A percentile compares a stretch with the other conserved stretches of the same genome.
These are phyloP conservation scores for Bombyx huttoni DNA, from an alignment of 2,888 invertebrate genomes.

Conservation along the genomic window DNA sequence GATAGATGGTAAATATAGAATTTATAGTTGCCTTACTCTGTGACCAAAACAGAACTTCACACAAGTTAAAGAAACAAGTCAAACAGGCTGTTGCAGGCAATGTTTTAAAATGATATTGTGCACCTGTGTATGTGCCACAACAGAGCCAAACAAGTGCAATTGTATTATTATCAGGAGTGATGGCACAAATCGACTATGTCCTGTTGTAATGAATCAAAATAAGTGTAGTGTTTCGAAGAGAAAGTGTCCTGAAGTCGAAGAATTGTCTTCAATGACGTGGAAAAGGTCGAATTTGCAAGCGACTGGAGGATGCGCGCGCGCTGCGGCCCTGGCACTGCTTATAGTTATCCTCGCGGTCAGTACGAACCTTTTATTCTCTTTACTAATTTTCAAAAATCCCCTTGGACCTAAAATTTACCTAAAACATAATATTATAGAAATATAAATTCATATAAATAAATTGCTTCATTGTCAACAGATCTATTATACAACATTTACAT, in stretches of 20 bases:
- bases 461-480: slow-evolving; percentile 4
- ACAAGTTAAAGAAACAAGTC: not conserved
- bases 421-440: not conserved
- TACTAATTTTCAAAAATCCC: not conserved
- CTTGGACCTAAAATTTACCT: no score
- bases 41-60: no score
- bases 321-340: slow-evolving; percentile 32
- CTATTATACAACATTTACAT: not conserved
- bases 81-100: slow-evolving; percentile 5
- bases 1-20: no score
- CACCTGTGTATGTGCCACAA: not conserved
- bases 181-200: slow-evolving; percentile 29
- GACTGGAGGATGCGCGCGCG: slow-evolving; percentile 28
- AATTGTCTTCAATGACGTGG: slow-evolving; percentile 69
- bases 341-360: slow-evolving; percentile 40
- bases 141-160: slow-evolving; percentile 13
- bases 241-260: slow-evolving; percentile 67
- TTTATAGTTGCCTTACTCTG: no score
- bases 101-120: slow-evolving; percentile 11
- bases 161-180: slow-evolving; percentile 28
- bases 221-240: slow-evolving; percentile 44
- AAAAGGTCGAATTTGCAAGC: slow-evolving; percentile 70
- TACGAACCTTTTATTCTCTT: slow-evolving; percentile 6
- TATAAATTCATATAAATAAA: not conserved
- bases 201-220: slow-evolving; percentile 18